Percentiles rank a stretch among this genome's conserved stretches.
Evolutionary conservation across 2,113 vertebrate species (phyloP).

Genomic region (Aviceda subcristata): DNA sequence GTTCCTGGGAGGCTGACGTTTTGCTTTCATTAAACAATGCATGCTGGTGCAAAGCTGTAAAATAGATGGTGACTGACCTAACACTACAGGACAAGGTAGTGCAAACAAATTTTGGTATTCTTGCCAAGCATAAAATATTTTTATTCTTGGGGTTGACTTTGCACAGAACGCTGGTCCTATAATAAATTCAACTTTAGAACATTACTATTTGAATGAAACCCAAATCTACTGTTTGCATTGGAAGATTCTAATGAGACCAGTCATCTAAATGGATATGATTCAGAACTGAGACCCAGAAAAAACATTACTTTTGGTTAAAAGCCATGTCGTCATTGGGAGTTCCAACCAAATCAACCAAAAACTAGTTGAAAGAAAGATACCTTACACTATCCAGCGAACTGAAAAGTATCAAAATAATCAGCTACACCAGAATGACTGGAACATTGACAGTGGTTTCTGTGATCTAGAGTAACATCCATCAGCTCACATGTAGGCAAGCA

Average conservation of each 20-base stretch:
- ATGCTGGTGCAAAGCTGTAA: not conserved
- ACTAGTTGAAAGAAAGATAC: conserved; percentile 33
- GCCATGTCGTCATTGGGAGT: not conserved
- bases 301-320: conserved; percentile 59
- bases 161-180: not conserved
- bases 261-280: conserved; percentile 43
- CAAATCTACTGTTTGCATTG: conserved; percentile 60
- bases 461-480: not conserved
- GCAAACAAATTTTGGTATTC: conserved; percentile 31
- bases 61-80: conserved; percentile 42
- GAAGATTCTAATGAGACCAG: conserved; percentile 35
- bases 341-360: conserved; percentile 49
- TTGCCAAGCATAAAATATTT: conserved; percentile 64
- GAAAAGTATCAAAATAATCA: conserved; percentile 31
- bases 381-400: not conserved
- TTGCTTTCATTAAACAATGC: conserved; percentile 40
- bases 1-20: not conserved
- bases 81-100: conserved; percentile 13
- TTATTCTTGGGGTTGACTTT: conserved; percentile 36
- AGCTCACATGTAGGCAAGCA: not conserved
- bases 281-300: conserved; percentile 36
- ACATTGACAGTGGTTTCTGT: not conserved
- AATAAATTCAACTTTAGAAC: conserved; percentile 50
- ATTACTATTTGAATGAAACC: conserved; percentile 32
- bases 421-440: not conserved